phyloP scores from a whole-genome alignment of 2,113 vertebrate species.

The Eubucco bourcierii region DNA sequence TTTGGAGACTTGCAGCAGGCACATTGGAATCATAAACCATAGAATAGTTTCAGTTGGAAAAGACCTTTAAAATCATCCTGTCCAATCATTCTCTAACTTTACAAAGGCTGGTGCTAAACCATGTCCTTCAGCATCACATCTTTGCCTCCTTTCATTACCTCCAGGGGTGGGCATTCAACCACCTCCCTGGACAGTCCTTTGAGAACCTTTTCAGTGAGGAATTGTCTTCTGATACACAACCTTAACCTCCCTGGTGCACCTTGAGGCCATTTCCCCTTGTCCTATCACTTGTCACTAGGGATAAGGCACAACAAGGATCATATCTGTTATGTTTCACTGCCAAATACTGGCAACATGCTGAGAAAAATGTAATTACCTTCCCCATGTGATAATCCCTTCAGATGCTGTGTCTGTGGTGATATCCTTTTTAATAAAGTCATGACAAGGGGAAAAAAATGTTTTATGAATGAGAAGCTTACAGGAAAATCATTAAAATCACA shows the following conservation, averaged over 20 bases:
- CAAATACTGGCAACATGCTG: constrained; percentile 13
- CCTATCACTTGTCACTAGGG: too few species aligned
- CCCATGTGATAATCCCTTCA: constrained; percentile 17
- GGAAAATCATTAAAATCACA: not conserved
- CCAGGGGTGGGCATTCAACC: too few species aligned
- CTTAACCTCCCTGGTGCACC: too few species aligned
- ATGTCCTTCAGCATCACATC: too few species aligned
- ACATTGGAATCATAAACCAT: too few species aligned
- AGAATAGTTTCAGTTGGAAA: not conserved
- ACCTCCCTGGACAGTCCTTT: too few species aligned
- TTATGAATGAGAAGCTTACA: not conserved
- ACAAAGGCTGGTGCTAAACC: too few species aligned
- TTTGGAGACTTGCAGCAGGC: not conserved
- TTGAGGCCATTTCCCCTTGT: too few species aligned
- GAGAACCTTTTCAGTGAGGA: too few species aligned
- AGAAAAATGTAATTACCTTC: constrained; percentile 39
- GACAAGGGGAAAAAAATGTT: not conserved
- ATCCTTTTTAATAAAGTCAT: not conserved
- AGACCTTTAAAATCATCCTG: not conserved
- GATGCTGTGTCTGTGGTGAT: not conserved
- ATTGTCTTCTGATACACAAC: too few species aligned
- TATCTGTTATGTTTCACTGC: not conserved
- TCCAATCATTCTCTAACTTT: too few species aligned
- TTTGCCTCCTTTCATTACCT: too few species aligned
- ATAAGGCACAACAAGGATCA: not conserved